phyloP scores from a whole-genome alignment of 2,888 invertebrate species.

The Ophion obscuratus region DNA sequence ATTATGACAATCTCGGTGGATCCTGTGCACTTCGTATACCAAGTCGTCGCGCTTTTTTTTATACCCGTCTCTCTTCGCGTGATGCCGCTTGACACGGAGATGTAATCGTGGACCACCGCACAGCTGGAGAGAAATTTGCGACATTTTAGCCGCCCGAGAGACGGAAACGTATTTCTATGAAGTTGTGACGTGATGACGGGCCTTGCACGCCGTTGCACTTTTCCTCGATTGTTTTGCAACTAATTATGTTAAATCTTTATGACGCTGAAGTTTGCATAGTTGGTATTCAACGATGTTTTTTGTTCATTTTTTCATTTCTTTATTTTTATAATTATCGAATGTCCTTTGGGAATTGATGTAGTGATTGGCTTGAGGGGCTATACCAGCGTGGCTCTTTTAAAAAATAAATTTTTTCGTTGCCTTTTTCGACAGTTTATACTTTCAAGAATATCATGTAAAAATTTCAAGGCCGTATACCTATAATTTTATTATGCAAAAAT shows the following conservation, averaged over 20 bases:
- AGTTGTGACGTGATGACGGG: background rate
- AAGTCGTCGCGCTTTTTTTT: background rate
- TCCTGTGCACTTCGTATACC: background rate
- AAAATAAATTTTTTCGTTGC: too few relatives aligned
- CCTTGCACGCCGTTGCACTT: background rate
- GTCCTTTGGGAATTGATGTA: too few relatives aligned
- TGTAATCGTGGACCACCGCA: background rate
- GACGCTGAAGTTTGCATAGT: background rate
- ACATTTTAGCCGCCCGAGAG: background rate
- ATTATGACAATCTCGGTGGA: constrained; percentile 74
- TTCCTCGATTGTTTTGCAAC: background rate
- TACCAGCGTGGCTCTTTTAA: too few relatives aligned
- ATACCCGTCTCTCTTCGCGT: background rate
- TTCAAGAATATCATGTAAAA: too few relatives aligned
- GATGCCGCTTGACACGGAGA: background rate
- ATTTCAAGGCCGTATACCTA: too few relatives aligned
- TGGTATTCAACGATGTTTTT: too few relatives aligned
- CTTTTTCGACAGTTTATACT: too few relatives aligned
- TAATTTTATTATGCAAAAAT: too few relatives aligned
- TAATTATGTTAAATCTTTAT: background rate
- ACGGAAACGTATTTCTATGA: background rate
- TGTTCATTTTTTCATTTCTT: too few relatives aligned
- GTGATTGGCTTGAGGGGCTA: too few relatives aligned
- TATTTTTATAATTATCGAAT: too few relatives aligned
- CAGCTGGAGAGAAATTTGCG: background rate